These are phyloP conservation scores for Probosciger aterrimus DNA, from an alignment of 2,113 vertebrate species.

Conservation along the genomic window DNA sequence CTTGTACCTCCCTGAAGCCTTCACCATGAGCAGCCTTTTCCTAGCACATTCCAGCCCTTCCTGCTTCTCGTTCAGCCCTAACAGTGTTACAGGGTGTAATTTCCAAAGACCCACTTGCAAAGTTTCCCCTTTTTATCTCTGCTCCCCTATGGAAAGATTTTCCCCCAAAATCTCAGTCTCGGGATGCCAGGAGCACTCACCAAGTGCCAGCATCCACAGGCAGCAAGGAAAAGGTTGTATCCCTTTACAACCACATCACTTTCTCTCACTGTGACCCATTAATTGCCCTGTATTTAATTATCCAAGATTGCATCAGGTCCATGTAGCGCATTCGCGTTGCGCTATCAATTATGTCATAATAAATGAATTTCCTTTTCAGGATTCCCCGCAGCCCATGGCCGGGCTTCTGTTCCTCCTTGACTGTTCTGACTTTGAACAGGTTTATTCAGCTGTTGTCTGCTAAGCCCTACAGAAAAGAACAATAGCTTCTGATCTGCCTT, in stretches of 20 bases:
- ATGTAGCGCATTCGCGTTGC: constrained; percentile 16
- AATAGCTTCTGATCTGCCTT: constrained; percentile 95
- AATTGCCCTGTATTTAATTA: constrained; percentile 70
- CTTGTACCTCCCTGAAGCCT: neutral
- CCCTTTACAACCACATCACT: constrained; percentile 31
- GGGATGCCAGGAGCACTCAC: neutral
- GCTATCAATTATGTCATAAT: constrained; percentile 87
- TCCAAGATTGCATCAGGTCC: constrained; percentile 38
- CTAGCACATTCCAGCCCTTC: neutral
- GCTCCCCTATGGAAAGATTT: neutral
- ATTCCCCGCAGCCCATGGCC: constrained; percentile 69
- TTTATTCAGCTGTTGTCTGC: constrained; percentile 95
- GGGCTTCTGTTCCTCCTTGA: constrained; percentile 75
- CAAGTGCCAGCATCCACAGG: neutral
- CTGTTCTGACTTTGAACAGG: constrained; percentile 91
- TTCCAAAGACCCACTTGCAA: neutral
- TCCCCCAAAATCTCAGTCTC: rapidly evolving
- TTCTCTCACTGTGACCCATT: constrained; percentile 22
- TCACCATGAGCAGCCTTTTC: neutral
- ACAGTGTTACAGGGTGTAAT: neutral
- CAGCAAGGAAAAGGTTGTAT: neutral
- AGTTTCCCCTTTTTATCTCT: neutral
- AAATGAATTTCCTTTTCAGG: constrained; percentile 84
- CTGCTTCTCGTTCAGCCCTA: neutral
- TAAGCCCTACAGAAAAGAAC: constrained; percentile 90